Evolutionary conservation across 2,888 invertebrate species (phyloP), one percentile per base, ranked within the genome.

Genomic region (Pollenia griseotomentosa): DNA sequence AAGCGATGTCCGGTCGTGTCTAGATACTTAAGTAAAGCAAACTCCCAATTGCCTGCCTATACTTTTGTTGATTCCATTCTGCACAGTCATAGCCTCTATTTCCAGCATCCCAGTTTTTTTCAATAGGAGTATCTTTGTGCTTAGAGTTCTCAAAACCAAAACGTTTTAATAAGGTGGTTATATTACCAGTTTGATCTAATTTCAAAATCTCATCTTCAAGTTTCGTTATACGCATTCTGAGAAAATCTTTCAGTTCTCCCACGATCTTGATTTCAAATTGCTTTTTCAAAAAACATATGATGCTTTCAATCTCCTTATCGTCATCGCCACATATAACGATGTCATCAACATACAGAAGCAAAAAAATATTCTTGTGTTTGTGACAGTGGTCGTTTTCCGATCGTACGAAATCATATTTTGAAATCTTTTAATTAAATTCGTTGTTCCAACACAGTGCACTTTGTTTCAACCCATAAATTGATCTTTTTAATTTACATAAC

Each of bases 401-500:
- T n/a, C n/a, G n/a, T n/a, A n/a, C n/a, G n/a, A n/a, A n/a, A 46
- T 61, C 53, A 55, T 75, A 51, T 68, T 71, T n/a, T 40, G 11
- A 80, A 23, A 59, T 44, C 19, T 70, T 77, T 71, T 16, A 57
- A 70, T 80, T 51, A 80, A 74, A 57, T 61, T 71, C 70, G 40
- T 80, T 73, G 42, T 71, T 80, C 53, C 66, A 78, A 11, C 33
- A 77, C 4, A 57, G 46, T 10, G 16, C 57, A 57, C 55, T 66
- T 40, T 66, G 75, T 23, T 65, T 75, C 40, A 75, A 44, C 12
- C 61, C 74, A 48, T 70, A 70, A 55, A 70, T 70, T 19, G 55
- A 71, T 55, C 42, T 71, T 4, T 16, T 71, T 71, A 71, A 51
- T 59, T 61, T 74, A 16, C 61, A 48, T 51, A 61, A n/a, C n/a